These are phyloP conservation scores for Odocoileus hemionus DNA, from an alignment of 2,113 vertebrate species.

Conservation along the genomic window DNA sequence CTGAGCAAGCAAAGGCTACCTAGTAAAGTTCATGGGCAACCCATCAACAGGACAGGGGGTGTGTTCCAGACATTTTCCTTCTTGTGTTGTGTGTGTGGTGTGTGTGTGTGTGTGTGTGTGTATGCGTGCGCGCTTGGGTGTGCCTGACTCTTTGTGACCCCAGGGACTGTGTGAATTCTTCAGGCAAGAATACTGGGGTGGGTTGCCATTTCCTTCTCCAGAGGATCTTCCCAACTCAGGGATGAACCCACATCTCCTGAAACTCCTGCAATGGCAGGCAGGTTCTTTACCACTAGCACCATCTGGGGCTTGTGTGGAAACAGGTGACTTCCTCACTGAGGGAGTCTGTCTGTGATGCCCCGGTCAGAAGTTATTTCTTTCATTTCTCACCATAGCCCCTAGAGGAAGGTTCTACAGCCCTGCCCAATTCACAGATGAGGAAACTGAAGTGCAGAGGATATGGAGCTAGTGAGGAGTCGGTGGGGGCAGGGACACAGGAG, in stretches of 20 bases:
- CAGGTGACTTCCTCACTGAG: not conserved
- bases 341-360: not conserved
- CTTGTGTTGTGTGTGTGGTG: not conserved
- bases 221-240: not conserved
- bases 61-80: not conserved
- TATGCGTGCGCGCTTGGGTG: fast-evolving
- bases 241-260: not conserved
- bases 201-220: not conserved
- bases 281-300: not conserved
- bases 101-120: not conserved
- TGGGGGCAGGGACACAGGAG: fast-evolving
- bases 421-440: not conserved
- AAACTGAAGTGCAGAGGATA: no score
- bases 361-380: not conserved
- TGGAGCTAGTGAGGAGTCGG: fast-evolving
- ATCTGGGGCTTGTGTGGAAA: not conserved
- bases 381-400: not conserved
- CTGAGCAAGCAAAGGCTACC: not conserved
- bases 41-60: fast-evolving
- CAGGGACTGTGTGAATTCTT: not conserved
- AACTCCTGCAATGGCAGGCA: not conserved
- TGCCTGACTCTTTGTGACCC: not conserved
- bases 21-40: not conserved
- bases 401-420: not conserved
- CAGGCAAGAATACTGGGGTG: not conserved